These are phyloP conservation scores for Peromyscus californicus DNA, from an alignment of 2,113 vertebrate genomes.

Conservation along the genomic window DNA sequence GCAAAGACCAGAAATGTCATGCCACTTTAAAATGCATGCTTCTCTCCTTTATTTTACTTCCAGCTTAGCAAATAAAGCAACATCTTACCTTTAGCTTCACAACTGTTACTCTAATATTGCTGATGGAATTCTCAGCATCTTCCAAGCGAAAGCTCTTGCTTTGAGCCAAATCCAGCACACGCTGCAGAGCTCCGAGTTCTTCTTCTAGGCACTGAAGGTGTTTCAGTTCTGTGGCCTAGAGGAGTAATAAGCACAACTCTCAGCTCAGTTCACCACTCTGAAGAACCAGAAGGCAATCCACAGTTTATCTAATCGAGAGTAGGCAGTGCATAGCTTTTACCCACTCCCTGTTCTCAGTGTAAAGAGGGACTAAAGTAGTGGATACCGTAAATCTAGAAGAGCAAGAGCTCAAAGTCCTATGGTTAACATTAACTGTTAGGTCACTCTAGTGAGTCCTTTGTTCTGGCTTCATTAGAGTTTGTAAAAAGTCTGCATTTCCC, in stretches of 20 bases:
- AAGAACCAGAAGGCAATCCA: conserved; percentile 44
- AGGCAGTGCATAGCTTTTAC: neutral
- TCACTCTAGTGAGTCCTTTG: neutral
- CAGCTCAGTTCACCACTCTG: neutral
- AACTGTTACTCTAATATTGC: conserved; percentile 74
- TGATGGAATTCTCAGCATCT: conserved; percentile 51
- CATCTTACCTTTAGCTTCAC: conserved; percentile 71
- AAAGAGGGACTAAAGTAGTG: neutral
- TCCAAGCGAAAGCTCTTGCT: neutral
- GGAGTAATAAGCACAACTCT: conserved; percentile 35
- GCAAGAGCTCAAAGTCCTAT: neutral
- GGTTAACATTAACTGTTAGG: neutral
- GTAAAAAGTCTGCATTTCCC: neutral
- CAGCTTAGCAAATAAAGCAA: conserved; percentile 25
- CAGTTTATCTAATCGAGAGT: neutral
- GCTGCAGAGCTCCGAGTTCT: conserved; percentile 68
- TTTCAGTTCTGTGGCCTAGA: conserved; percentile 61
- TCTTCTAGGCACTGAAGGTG: conserved; percentile 80
- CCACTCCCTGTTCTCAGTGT: neutral
- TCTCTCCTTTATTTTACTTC: neutral
- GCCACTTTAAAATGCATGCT: neutral
- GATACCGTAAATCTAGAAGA: neutral
- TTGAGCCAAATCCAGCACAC: conserved; percentile 59
- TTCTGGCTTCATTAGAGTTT: conserved; percentile 27
- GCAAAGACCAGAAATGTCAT: neutral